These are phyloP conservation scores for Hemitrygon akajei DNA, from an alignment of 2,797 vertebrate genomes.

Conservation along the genomic window DNA sequence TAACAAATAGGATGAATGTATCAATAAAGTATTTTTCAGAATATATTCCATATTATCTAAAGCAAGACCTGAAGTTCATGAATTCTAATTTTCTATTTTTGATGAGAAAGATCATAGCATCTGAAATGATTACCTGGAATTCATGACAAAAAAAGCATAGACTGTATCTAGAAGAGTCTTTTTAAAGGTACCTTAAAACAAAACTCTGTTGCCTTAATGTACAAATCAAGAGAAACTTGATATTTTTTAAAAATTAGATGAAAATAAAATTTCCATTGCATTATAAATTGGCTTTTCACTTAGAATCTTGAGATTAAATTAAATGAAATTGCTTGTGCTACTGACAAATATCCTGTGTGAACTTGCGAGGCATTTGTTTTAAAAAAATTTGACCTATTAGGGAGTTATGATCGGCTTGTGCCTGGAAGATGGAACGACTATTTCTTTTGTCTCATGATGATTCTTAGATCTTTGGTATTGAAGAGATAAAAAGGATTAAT, in stretches of 20 bases:
- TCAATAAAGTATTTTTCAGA: background rate
- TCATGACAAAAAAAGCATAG: background rate
- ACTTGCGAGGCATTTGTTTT: slow-evolving; percentile 32
- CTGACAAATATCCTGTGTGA: slow-evolving; percentile 15
- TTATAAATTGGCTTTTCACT: slow-evolving; percentile 10
- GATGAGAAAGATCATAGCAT: background rate
- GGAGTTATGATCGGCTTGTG: background rate
- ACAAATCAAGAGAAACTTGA: background rate
- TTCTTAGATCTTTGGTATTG: background rate
- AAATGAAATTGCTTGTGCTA: background rate
- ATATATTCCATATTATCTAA: background rate
- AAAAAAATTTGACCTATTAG: background rate
- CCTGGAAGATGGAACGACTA: background rate
- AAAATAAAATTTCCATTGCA: background rate
- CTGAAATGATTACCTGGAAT: background rate
- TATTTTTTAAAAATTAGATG: background rate
- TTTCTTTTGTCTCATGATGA: background rate
- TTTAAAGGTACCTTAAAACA: background rate
- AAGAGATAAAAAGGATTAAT: background rate
- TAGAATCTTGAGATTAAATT: slow-evolving; percentile 18
- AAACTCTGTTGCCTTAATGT: background rate
- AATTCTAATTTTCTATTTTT: background rate
- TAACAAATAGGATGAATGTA: slow-evolving; percentile 12
- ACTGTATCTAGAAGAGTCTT: background rate
- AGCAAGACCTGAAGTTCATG: background rate